A percentile compares a stretch with the other conserved stretches of the same genome.
These are phyloP conservation scores for Pseudochaenichthys georgianus DNA, from an alignment of 2,797 vertebrate species.

Conservation along the genomic window DNA sequence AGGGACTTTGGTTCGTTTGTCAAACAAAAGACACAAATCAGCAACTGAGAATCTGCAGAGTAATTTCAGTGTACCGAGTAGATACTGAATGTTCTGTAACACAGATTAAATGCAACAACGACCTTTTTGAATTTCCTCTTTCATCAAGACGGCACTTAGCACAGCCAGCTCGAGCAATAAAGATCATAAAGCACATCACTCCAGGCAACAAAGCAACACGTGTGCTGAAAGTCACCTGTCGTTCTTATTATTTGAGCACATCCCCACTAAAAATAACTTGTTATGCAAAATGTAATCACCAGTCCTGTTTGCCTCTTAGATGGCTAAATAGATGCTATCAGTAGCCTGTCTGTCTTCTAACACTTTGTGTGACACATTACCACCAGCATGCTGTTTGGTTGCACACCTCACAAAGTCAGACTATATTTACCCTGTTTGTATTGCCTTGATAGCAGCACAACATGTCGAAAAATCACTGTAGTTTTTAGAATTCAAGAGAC, in stretches of 20 bases:
- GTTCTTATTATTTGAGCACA: conserved; percentile 3
- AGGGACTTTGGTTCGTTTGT: background rate
- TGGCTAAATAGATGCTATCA: conserved; percentile 17
- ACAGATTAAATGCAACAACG: conserved; percentile 39
- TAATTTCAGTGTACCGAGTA: background rate
- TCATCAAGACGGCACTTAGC: conserved; percentile 35
- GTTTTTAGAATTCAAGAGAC: conserved; percentile 21
- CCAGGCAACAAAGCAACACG: conserved; percentile 25
- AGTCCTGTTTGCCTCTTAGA: background rate
- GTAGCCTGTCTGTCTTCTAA: conserved; percentile 8
- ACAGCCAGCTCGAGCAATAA: conserved; percentile 1
- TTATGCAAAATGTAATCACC: conserved; percentile 27
- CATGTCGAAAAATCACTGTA: background rate
- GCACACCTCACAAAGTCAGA: background rate
- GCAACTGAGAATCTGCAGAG: background rate
- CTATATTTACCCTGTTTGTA: conserved; percentile 18
- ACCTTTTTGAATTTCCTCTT: conserved; percentile 32
- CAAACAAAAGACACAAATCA: background rate
- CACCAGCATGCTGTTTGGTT: background rate
- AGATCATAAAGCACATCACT: conserved; percentile 26
- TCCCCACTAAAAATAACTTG: background rate
- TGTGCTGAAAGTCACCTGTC: conserved; percentile 2
- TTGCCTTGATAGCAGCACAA: background rate
- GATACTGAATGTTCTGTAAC: conserved; percentile 22
- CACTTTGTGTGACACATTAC: conserved; percentile 26